Percentiles rank a stretch among this genome's conserved stretches.
Conservation (phyloP, 2,113 vertebrate species). For the Bubo blakistoni region DNA sequence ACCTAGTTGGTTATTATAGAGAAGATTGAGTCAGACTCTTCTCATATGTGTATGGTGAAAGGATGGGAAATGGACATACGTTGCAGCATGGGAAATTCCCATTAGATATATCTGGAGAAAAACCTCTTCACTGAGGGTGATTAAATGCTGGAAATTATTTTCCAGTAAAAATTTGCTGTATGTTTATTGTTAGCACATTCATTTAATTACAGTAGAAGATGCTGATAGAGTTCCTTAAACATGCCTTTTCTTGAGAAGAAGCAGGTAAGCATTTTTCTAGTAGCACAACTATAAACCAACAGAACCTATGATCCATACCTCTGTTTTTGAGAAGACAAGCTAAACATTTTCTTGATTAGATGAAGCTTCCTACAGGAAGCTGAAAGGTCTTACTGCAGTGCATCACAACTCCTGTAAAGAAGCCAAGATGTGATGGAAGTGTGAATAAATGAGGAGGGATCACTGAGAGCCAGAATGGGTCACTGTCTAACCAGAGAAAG, state of each 20-base stretch:
- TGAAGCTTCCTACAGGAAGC: background rate
- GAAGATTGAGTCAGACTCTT: background rate
- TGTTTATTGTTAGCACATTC: background rate
- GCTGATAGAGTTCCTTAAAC: background rate
- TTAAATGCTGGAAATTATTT: background rate
- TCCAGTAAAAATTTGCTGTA: background rate
- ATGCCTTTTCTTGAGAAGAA: background rate
- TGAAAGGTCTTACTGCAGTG: background rate
- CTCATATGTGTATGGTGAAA: background rate
- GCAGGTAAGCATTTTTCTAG: background rate
- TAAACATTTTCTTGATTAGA: background rate
- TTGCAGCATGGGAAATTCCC: background rate
- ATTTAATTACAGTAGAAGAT: background rate
- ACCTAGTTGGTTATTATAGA: background rate
- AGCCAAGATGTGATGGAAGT: background rate
- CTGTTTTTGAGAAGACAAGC: background rate
- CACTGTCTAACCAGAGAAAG: background rate
- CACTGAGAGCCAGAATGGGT: background rate
- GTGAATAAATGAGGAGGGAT: background rate
- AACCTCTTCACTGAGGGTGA: rapidly evolving
- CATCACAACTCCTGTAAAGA: background rate
- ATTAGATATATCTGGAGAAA: background rate
- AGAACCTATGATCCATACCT: background rate
- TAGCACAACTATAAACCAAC: background rate
- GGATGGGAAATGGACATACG: background rate